A percentile compares a stretch with the other conserved stretches of the same genome.
Evolutionary conservation across 92 coral and sea anemone species (phyloP).

Genomic region (Heliopora coerulea): DNA sequence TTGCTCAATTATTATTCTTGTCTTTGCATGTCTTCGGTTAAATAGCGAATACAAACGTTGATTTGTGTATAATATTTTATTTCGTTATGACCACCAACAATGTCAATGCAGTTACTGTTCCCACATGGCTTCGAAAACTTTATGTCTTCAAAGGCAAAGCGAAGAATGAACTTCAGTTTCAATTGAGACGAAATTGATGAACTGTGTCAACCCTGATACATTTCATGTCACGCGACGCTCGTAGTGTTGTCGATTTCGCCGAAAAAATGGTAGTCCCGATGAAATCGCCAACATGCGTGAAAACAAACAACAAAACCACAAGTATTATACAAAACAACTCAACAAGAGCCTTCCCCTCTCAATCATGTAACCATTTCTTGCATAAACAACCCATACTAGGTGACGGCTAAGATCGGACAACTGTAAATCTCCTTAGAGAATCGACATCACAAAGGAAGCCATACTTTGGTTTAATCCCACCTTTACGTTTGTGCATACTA

Average conservation of each 20-base stretch:
- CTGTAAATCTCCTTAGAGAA: too few species aligned
- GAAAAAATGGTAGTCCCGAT: too few species aligned
- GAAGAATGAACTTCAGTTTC: neutral
- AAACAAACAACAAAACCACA: constrained; percentile 24
- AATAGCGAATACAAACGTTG: constrained; percentile 13
- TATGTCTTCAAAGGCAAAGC: neutral
- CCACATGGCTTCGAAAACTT: neutral
- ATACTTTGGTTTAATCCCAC: too few species aligned
- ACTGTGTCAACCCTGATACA: constrained; percentile 11
- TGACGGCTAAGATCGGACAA: too few species aligned
- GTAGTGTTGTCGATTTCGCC: neutral
- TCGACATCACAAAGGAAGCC: too few species aligned
- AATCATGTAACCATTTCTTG: constrained; percentile 26
- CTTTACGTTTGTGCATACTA: neutral
- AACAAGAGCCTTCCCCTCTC: constrained; percentile 21
- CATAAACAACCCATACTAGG: constrained; percentile 9
- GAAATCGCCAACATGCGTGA: too few species aligned
- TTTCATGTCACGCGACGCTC: neutral
- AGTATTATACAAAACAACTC: constrained; percentile 22
- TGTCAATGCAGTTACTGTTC: neutral
- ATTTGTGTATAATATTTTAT: constrained; percentile 24
- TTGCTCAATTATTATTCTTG: neutral
- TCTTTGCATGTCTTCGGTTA: constrained; percentile 16
- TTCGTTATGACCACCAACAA: constrained; percentile 21
- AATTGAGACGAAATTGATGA: constrained; percentile 1